A percentile compares a stretch with the other conserved stretches of the same genome.
Evolutionary conservation across 2,888 invertebrate genomes (phyloP).

Genomic region (Drosophila niveifrons): DNA sequence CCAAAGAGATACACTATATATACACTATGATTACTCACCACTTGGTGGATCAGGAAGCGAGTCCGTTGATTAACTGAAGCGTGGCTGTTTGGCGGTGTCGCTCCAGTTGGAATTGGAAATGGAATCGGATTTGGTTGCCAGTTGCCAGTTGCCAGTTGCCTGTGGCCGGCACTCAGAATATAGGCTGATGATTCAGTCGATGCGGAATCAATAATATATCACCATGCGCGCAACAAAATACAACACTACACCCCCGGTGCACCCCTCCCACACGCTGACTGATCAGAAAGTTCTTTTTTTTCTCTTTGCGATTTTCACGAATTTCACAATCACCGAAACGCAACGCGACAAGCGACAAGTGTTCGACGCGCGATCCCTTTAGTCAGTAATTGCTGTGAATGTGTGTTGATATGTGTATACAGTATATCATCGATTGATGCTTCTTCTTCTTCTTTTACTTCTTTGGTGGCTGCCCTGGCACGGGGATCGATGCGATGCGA

Average conservation of each 20-base stretch:
- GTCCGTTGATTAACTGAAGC: constrained; percentile 27
- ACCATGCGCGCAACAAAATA: constrained; percentile 33
- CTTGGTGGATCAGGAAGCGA: constrained; percentile 27
- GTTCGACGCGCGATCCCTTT: neutral
- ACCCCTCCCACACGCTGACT: constrained; percentile 6
- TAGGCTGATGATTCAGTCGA: constrained; percentile 79
- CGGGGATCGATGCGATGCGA: neutral
- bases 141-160: constrained; percentile 1
- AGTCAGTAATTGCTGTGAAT: neutral
- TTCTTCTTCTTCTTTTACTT: neutral
- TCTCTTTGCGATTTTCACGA: constrained; percentile 39
- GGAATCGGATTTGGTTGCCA: constrained; percentile 1
- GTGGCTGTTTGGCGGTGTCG: constrained; percentile 16
- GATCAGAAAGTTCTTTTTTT: constrained; percentile 23
- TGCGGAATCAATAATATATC: constrained; percentile 65
- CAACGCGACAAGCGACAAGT: neutral
- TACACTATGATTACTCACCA: constrained; percentile 19
- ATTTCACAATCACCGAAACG: constrained; percentile 38
- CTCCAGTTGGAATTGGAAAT: constrained; percentile 3
- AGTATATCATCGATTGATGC: neutral
- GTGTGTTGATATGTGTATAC: neutral
- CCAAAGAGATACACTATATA: constrained; percentile 1
- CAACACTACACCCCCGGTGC: constrained; percentile 4
- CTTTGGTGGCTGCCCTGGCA: neutral
- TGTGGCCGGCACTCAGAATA: constrained; percentile 40